phyloP scores from a whole-genome alignment of 2,113 vertebrate genomes.

The Struthio camelus region DNA sequence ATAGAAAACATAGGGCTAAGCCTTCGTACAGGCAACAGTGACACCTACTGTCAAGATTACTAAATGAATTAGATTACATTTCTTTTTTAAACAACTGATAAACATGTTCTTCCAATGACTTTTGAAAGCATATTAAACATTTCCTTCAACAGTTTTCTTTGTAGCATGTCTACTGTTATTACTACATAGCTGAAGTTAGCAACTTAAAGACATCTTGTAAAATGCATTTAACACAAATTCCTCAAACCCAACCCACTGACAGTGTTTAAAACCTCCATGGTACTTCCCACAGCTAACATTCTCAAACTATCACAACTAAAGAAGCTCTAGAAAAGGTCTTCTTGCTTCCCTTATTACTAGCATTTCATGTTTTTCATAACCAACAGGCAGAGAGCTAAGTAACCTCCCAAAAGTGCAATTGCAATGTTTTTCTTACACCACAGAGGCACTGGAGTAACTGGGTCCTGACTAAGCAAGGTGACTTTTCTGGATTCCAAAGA shows the following conservation, averaged over 20 bases:
- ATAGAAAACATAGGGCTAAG: rapidly evolving
- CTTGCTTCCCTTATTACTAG: not conserved
- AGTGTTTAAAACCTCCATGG: not conserved
- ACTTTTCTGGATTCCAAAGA: not conserved
- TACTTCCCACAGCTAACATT: not conserved
- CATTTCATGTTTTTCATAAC: not conserved
- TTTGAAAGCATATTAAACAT: not conserved
- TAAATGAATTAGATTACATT: not conserved
- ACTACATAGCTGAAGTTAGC: not conserved
- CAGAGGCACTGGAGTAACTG: not conserved
- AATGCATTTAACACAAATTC: not conserved
- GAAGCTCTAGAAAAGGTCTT: not conserved
- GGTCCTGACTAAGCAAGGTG: not conserved
- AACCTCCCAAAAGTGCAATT: not conserved
- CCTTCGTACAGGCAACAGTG: conserved; percentile 58
- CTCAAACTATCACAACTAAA: not conserved
- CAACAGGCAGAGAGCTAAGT: not conserved
- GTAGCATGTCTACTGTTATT: not conserved
- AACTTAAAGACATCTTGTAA: not conserved
- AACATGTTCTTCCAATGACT: not conserved
- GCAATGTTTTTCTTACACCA: too few species aligned
- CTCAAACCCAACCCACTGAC: not conserved
- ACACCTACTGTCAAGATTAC: conserved; percentile 69
- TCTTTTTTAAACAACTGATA: not conserved
- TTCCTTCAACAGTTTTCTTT: not conserved